Evolutionary conservation across 1,140 invertebrate species (phyloP).

Genomic region (Episyrphus balteatus): DNA sequence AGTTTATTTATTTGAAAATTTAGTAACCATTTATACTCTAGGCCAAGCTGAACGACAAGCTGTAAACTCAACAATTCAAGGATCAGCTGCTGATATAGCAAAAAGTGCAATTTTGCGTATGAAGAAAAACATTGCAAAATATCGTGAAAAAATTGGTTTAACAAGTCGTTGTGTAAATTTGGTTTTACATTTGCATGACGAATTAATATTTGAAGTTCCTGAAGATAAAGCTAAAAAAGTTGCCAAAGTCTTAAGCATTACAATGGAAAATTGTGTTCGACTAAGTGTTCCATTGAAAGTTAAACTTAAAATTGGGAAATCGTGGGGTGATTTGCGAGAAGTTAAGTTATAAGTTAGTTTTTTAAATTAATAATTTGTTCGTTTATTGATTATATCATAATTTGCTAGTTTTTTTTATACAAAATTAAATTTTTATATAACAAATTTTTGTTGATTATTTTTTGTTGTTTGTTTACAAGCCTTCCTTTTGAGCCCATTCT

Average conservation of each 20-base stretch:
- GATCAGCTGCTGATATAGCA: slow-evolving; percentile 88
- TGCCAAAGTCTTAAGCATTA: slow-evolving; percentile 53
- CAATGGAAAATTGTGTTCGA: slow-evolving; percentile 69
- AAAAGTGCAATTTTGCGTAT: slow-evolving; percentile 82
- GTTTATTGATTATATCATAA: slow-evolving; percentile 2
- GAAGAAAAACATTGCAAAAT: slow-evolving; percentile 42
- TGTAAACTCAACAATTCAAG: slow-evolving; percentile 90
- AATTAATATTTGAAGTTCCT: slow-evolving; percentile 86
- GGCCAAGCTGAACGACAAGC: slow-evolving; percentile 89
- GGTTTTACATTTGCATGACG: slow-evolving; percentile 89
- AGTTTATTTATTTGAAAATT: slow-evolving; percentile 10
- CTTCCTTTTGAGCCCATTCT: slow-evolving; percentile 47
- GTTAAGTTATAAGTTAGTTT: slow-evolving; percentile 15
- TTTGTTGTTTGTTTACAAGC: slow-evolving; percentile 6
- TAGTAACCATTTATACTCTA: slow-evolving; percentile 22
- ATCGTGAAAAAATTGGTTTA: slow-evolving; percentile 25
- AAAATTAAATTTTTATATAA: too few relatives aligned
- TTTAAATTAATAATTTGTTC: slow-evolving; percentile 2
- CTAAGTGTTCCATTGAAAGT: slow-evolving; percentile 72
- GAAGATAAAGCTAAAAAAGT: slow-evolving; percentile 47
- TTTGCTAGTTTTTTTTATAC: too few relatives aligned
- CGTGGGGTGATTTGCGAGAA: slow-evolving; percentile 64
- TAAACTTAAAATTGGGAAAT: slow-evolving; percentile 67
- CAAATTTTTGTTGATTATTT: neutral
- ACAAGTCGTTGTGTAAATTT: slow-evolving; percentile 38